phyloP scores from a whole-genome alignment of 2,888 invertebrate species.

The Harpalus rufipes region DNA sequence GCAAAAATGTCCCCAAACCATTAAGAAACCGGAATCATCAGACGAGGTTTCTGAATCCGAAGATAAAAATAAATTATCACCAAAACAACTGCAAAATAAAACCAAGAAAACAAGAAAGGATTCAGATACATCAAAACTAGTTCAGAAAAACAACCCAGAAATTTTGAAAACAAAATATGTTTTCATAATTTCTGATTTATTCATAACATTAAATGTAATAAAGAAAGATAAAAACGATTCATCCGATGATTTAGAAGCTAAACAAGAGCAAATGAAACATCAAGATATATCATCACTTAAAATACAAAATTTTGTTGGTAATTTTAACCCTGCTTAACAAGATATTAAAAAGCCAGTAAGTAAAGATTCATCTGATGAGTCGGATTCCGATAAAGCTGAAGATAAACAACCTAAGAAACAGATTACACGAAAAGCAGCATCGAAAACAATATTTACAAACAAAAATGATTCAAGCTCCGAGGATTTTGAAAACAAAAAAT shows the following conservation, averaged over 20 bases:
- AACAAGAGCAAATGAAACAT: not conserved
- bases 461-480: not conserved
- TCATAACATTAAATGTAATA: no score
- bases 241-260: no score
- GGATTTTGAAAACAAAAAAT: not conserved
- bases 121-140: no score
- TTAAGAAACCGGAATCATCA: constrained; percentile 22
- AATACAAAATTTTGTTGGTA: no score
- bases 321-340: not conserved
- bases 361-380: not conserved
- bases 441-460: not conserved
- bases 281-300: no score
- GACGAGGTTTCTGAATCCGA: constrained; percentile 32
- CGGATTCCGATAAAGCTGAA: no score
- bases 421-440: not conserved
- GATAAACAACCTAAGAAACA: not conserved
- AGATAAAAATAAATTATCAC: constrained; percentile 17
- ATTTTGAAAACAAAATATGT: no score
- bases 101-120: not conserved
- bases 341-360: no score
- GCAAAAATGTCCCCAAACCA: not conserved
- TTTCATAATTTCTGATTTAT: no score
- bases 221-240: no score
- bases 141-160: no score
- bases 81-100: no score